Base-by-base conservation (phyloP, 2,888 invertebrate genomes). In the Halictus quadricinctus region DNA sequence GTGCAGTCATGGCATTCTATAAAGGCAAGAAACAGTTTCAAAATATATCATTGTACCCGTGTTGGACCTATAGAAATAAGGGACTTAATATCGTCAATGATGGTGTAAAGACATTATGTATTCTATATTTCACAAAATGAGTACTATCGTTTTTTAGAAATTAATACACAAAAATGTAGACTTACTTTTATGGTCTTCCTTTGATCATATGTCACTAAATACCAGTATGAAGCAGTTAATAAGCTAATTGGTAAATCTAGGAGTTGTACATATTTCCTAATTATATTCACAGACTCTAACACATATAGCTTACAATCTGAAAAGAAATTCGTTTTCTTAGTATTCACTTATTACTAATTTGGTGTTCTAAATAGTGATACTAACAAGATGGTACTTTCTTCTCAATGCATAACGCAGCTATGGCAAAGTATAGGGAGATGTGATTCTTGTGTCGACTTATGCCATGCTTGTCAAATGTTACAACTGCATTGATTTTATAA, bases 401-500 rank as follows among this genome's bases (percentile, higher is more conserved):
- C 91, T 97, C 96, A 93, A 97, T 96, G 94, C 97, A 97, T 93
- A 98, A 96, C 92, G 97, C 97, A 79, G 97, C 97, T 76, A 98
- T 95, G 79, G 97, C 97, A 95, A 97, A 97, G 94, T 97, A 98
- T 87, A 98, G 96, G 84, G 98, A 97, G 87, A 96, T 96, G 94
- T 99, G 99, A 95, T 99, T 99, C 43, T 96, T 95, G 95, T 99
- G 99, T 10, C 97, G 97, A 90, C 99, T 99, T 10, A 99, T 97
- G 76, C 99, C 99, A 93, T 97, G 96, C 92, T 97, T 96, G 95
- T 99, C 99, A 95, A 99, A 99, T 25, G 99, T 98, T 79, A 99
- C 96, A 78, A 99, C 95, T 2, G 97, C 97, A 93, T 98, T 97
- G 92, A 98, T 97, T 91, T 96, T 96, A 91, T 97, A 95, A 81